Conservation (phyloP, 2,888 invertebrate genomes). For the Xestia rhomboidea region DNA sequence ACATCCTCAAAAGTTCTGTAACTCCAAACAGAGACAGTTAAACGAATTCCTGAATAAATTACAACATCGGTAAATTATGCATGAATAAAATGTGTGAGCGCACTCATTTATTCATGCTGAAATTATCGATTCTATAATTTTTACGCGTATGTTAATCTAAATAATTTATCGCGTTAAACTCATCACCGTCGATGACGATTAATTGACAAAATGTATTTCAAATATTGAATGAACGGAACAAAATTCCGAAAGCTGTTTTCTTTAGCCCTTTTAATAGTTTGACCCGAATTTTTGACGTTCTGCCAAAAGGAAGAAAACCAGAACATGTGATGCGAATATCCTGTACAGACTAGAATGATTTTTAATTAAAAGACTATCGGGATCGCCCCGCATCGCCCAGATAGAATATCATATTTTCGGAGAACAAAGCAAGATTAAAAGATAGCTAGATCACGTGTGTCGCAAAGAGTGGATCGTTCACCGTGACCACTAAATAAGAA, state of each 20-base stretch:
- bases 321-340: constrained; percentile 37
- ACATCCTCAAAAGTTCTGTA: constrained; percentile 5
- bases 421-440: constrained; percentile 46
- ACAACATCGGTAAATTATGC: constrained; percentile 41
- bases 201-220: constrained; percentile 28
- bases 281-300: constrained; percentile 37
- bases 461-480: neutral
- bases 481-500: constrained; percentile 10
- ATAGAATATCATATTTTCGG: constrained; percentile 49
- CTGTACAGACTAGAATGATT: constrained; percentile 46
- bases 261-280: constrained; percentile 38
- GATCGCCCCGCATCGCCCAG: constrained; percentile 1
- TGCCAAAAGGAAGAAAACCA: constrained; percentile 51
- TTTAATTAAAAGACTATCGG: constrained; percentile 64
- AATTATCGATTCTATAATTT: constrained; percentile 41
- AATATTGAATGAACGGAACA: constrained; percentile 35
- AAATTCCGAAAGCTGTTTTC: constrained; percentile 15
- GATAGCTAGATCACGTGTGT: constrained; percentile 39
- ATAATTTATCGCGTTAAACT: constrained; percentile 34
- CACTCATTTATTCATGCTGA: constrained; percentile 43
- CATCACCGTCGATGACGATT: neutral
- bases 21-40: constrained; percentile 23
- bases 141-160: constrained; percentile 43
- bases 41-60: constrained; percentile 26
- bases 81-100: constrained; percentile 55